Conservation (phyloP, 2,113 vertebrate species). For the Felis chaus region DNA sequence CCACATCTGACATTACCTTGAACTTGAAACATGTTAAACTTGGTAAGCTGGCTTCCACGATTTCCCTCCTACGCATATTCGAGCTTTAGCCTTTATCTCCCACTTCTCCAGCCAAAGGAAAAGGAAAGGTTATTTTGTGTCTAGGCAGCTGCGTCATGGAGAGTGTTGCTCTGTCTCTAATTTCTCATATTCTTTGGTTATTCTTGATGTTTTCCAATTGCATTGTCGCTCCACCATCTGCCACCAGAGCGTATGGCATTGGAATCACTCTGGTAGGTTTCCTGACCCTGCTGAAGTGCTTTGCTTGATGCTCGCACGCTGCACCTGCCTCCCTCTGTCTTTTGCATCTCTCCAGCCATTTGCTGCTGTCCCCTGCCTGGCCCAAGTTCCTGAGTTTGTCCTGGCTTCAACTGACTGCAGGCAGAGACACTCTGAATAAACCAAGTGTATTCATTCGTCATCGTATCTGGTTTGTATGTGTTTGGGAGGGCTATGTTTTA, state of each 20-base stretch:
- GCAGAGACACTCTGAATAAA: not conserved
- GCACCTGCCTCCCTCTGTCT: not conserved
- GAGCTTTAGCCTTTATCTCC: constrained; percentile 12
- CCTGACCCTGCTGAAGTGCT: not conserved
- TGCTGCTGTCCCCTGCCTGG: not conserved
- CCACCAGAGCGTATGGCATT: not conserved
- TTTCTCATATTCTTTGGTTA: constrained; percentile 42
- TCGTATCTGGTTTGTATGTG: not conserved
- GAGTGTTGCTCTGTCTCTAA: not conserved
- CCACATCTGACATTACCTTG: constrained; percentile 48
- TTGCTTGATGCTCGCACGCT: not conserved
- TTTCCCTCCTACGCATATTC: constrained; percentile 26
- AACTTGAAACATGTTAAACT: constrained; percentile 32
- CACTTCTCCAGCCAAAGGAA: not conserved
- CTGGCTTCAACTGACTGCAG: not conserved
- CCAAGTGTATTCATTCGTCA: not conserved
- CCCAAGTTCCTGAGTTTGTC: not conserved
- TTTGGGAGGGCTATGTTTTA: not conserved
- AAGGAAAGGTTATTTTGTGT: constrained; percentile 9
- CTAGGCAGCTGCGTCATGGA: not conserved
- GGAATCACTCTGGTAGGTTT: not conserved
- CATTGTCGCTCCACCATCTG: constrained; percentile 1
- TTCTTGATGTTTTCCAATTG: constrained; percentile 53
- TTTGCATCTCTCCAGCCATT: not conserved
- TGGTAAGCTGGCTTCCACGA: not conserved